Conservation (phyloP, 2,113 vertebrate species). For the Leptobrachium ailaonicum region DNA sequence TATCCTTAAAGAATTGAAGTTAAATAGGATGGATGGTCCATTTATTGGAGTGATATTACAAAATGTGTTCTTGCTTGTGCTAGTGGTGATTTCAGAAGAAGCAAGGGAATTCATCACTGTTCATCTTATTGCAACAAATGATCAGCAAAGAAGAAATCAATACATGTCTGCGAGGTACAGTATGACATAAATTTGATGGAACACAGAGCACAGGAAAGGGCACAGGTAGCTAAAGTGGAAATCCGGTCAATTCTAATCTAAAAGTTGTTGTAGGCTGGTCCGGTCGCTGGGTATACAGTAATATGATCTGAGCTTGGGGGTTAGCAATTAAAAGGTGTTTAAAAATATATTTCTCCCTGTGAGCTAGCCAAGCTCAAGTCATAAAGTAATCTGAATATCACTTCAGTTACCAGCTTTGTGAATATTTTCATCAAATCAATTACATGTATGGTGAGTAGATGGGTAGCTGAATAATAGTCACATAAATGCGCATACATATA, state of each 20-base stretch:
- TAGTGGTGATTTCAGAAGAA: neutral
- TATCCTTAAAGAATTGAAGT: neutral
- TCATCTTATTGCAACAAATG: neutral
- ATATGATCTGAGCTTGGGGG: neutral
- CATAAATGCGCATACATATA: no score
- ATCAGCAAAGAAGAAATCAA: neutral
- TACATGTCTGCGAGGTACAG: neutral
- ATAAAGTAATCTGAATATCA: no score
- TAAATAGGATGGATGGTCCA: neutral
- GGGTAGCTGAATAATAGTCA: no score
- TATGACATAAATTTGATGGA: slow-evolving; percentile 6
- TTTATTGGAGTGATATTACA: neutral
- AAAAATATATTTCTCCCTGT: neutral
- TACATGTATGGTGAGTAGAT: no score
- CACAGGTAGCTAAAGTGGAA: neutral
- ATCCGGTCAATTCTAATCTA: neutral
- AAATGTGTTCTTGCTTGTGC: neutral
- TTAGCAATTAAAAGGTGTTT: neutral
- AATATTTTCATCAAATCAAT: no score
- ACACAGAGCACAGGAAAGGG: neutral
- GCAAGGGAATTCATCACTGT: neutral
- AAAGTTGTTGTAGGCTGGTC: neutral
- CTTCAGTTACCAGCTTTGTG: no score
- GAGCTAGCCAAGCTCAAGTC: no score
- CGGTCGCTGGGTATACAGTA: neutral